These are phyloP conservation scores for Drosophila obscura DNA, from an alignment of 1,140 invertebrate species.

Conservation along the genomic window DNA sequence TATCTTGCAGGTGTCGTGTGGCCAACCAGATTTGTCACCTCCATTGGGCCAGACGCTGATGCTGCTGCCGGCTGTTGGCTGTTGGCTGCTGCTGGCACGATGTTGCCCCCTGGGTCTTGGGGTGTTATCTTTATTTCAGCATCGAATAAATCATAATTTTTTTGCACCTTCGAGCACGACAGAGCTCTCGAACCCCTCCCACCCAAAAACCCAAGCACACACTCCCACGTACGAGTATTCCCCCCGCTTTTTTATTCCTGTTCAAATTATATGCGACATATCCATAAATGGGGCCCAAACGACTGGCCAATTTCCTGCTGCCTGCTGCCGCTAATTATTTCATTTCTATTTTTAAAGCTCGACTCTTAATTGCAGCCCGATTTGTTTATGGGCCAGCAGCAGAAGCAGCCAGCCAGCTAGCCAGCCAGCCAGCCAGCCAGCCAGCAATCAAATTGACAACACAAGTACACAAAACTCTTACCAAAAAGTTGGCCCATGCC, in stretches of 20 bases:
- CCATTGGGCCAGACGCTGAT: slow-evolving; percentile 33
- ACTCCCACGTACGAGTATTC: background rate
- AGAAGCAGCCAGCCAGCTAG: too few species aligned
- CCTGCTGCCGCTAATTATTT: slow-evolving; percentile 52
- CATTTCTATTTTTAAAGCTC: slow-evolving; percentile 56
- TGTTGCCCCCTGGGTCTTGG: slow-evolving; percentile 32
- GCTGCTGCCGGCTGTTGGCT: slow-evolving; percentile 13
- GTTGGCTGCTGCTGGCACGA: slow-evolving; percentile 12
- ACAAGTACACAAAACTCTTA: slow-evolving; percentile 37
- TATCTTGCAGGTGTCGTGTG: slow-evolving; percentile 36
- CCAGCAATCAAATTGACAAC: slow-evolving; percentile 55
- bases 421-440: too few species aligned
- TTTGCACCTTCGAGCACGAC: slow-evolving; percentile 47
- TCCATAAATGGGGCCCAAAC: slow-evolving; percentile 36
- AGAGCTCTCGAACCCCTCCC: background rate
- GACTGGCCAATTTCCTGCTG: slow-evolving; percentile 53
- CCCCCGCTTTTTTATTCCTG: slow-evolving; percentile 30
- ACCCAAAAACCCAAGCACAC: background rate
- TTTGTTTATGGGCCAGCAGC: slow-evolving; percentile 70
- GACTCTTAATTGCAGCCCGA: slow-evolving; percentile 62
- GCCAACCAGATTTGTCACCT: slow-evolving; percentile 47
- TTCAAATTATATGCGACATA: slow-evolving; percentile 26
- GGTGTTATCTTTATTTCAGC: slow-evolving; percentile 46
- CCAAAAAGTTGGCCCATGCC: slow-evolving; percentile 43
- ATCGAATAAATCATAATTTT: slow-evolving; percentile 53